These are phyloP conservation scores for Pantherophis guttatus DNA, from an alignment of 2,113 vertebrate species.

Conservation along the genomic window DNA sequence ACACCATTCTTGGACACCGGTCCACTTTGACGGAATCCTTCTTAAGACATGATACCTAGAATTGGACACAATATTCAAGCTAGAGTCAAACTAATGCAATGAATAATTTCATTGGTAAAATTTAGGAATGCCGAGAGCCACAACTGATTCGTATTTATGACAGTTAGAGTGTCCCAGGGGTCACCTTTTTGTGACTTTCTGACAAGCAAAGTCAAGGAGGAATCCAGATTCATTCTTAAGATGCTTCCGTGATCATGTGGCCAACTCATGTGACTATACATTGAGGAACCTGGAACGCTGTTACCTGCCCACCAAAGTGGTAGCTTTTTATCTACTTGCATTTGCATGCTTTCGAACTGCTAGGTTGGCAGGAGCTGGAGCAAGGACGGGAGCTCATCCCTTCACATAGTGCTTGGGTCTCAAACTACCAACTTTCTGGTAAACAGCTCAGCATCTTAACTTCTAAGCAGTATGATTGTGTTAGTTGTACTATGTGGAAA, in stretches of 20 bases:
- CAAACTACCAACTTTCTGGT: neutral
- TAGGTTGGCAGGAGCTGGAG: neutral
- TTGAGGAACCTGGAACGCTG: neutral
- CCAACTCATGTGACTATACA: neutral
- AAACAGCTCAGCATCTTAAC: neutral
- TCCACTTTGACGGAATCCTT: neutral
- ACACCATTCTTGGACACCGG: neutral
- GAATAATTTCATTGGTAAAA: neutral
- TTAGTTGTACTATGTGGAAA: neutral
- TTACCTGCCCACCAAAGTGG: neutral
- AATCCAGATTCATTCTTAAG: neutral
- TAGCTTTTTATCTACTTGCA: neutral
- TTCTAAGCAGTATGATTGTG: neutral
- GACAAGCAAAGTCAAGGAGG: neutral
- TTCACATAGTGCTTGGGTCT: neutral
- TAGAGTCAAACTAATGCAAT: neutral
- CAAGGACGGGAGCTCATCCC: neutral
- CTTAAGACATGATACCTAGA: neutral
- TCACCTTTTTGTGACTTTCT: neutral
- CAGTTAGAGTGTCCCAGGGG: neutral
- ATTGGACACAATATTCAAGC: neutral
- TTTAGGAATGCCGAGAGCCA: neutral
- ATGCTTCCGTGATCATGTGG: neutral
- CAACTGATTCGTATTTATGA: neutral
- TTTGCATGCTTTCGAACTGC: neutral